Evolutionary conservation across 92 coral and sea anemone genomes (phyloP).

Genomic region (Siderastrea radians): DNA sequence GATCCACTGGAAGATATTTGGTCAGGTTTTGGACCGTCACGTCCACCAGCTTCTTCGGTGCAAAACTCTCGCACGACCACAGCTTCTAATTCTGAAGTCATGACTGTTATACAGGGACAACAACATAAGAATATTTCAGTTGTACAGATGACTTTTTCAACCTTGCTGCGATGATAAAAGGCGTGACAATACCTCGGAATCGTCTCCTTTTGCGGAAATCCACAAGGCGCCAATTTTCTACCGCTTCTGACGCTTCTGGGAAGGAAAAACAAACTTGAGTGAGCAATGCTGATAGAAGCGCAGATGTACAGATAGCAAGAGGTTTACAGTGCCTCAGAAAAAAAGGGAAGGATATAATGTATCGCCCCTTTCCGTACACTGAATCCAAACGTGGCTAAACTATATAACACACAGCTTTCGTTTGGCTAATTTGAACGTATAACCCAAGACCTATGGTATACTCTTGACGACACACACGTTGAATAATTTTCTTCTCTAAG

Average conservation of each 20-base stretch:
- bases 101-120: neutral
- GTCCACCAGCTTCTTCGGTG: neutral
- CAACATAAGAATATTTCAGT: neutral
- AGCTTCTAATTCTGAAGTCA: slow-evolving; percentile 21
- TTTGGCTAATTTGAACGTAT: neutral
- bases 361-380: neutral
- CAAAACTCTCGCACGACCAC: slow-evolving; percentile 2
- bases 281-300: neutral
- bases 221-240: slow-evolving; percentile 32
- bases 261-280: slow-evolving; percentile 1
- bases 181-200: neutral
- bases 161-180: neutral
- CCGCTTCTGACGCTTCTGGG: slow-evolving; percentile 5
- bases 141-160: neutral
- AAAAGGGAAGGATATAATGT: neutral
- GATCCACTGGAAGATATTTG: slow-evolving; percentile 12
- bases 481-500: slow-evolving; percentile 11
- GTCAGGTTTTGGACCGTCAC: neutral
- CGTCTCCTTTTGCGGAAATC: slow-evolving; percentile 12
- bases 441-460: neutral
- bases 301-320: neutral
- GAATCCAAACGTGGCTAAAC: neutral
- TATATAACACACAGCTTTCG: neutral
- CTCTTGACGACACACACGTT: slow-evolving; percentile 24
- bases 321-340: neutral